Percentiles rank a stretch among this genome's conserved stretches.
Conservation (phyloP, 2,113 vertebrate genomes). For the Vicugna pacos region DNA sequence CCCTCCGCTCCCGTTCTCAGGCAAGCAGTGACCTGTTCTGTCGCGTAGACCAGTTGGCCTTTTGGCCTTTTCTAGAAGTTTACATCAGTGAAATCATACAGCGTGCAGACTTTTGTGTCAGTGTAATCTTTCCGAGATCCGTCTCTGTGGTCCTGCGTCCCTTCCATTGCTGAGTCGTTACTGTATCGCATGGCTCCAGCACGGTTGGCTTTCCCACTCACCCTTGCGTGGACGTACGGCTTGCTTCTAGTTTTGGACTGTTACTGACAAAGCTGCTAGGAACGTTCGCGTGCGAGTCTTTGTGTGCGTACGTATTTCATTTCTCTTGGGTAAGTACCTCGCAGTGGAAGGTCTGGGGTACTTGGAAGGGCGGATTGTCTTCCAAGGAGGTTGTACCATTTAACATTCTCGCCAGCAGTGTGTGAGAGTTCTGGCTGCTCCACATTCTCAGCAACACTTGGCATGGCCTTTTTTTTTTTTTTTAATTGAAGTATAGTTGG, state of each 20-base stretch:
- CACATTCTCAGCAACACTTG: neutral
- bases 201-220: accelerated
- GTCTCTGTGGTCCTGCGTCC: accelerated
- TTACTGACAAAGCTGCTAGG: neutral
- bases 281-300: neutral
- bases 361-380: neutral
- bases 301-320: accelerated
- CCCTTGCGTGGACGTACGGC: neutral
- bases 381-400: accelerated
- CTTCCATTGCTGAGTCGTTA: neutral
- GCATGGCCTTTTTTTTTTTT: too few species aligned
- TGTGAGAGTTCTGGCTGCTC: accelerated
- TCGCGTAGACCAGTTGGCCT: accelerated
- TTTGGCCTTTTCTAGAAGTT: neutral
- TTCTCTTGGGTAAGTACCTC: neutral
- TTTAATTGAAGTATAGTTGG: too few species aligned
- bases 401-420: accelerated
- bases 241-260: neutral
- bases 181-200: accelerated
- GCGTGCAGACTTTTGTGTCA: accelerated
- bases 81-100: neutral
- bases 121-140: too few species aligned
- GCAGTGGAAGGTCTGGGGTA: neutral
- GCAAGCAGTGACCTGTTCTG: neutral
- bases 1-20: neutral